phyloP scores from a whole-genome alignment of 2,888 invertebrate species.

The Pollenia angustigena region DNA sequence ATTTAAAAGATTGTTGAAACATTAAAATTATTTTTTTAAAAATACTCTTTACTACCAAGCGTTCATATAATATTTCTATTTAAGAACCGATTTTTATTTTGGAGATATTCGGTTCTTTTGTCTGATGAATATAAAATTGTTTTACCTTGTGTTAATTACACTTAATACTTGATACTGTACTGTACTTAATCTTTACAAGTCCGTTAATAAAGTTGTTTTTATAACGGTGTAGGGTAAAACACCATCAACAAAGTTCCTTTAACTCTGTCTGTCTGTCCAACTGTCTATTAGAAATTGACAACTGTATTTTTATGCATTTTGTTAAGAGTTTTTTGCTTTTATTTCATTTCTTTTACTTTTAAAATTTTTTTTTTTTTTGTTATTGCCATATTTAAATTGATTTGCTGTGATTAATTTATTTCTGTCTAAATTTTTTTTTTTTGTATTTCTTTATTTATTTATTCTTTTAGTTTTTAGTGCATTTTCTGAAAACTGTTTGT shows the following conservation, averaged over 20 bases:
- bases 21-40: no score
- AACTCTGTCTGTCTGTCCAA: slow-evolving; percentile 32
- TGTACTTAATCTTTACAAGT: no score
- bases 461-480: slow-evolving; percentile 9
- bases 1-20: no score
- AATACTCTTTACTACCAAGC: no score
- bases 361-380: slow-evolving; percentile 34
- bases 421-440: slow-evolving; percentile 51
- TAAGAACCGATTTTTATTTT: no score
- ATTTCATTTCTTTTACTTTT: slow-evolving; percentile 42
- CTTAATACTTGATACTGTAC: no score
- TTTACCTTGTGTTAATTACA: no score
- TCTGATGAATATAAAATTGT: no score
- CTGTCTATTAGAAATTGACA: slow-evolving; percentile 36
- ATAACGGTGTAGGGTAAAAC: slow-evolving; percentile 2
- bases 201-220: no score
- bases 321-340: slow-evolving; percentile 32
- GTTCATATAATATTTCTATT: no score
- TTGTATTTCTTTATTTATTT: slow-evolving; percentile 47
- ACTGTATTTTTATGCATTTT: slow-evolving; percentile 43
- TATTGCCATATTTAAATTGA: slow-evolving; percentile 70
- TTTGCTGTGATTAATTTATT: slow-evolving; percentile 73
- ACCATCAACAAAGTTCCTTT: slow-evolving; percentile 1
- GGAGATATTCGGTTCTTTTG: no score
- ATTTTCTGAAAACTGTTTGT: slow-evolving; percentile 52